Percentiles rank a stretch among this genome's conserved stretches.
phyloP scores from a whole-genome alignment of 2,797 vertebrate species.

The Simalia tracyae region DNA sequence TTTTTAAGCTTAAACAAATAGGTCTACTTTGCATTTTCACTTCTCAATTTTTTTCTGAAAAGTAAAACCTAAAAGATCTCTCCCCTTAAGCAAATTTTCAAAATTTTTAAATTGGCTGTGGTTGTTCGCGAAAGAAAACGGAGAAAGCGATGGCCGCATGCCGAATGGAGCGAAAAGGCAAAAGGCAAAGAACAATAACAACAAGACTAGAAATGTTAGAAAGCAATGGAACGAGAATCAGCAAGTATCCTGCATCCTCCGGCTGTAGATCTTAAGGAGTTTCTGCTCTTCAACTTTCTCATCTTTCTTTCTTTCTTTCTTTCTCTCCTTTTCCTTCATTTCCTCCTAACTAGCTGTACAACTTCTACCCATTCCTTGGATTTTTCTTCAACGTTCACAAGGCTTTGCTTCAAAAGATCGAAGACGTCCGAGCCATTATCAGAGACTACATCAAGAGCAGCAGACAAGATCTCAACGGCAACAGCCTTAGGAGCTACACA shows the following conservation, averaged over 20 bases:
- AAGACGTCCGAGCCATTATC: conserved; percentile 67
- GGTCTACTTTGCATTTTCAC: no score
- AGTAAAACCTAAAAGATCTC: no score
- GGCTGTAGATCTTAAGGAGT: neutral
- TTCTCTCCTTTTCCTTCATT: neutral
- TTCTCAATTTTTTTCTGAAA: no score
- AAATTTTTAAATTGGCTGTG: no score
- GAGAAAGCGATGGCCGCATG: neutral
- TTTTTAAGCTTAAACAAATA: no score
- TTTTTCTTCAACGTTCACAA: conserved; percentile 71
- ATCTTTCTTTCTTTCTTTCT: neutral
- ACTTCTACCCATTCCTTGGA: conserved; percentile 73
- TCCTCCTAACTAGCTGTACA: conserved; percentile 67
- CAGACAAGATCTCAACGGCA: conserved; percentile 34
- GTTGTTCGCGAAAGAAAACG: neutral
- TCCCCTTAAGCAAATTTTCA: no score
- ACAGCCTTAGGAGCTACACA: conserved; percentile 62
- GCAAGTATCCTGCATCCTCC: neutral
- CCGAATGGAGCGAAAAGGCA: neutral
- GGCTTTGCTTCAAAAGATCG: conserved; percentile 70
- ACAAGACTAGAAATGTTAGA: neutral
- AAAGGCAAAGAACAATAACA: neutral
- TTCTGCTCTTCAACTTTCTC: neutral
- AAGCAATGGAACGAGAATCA: neutral
- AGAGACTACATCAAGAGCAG: conserved; percentile 59